phyloP scores from a whole-genome alignment of 2,888 invertebrate species.

The Pilophorus perplexus region DNA sequence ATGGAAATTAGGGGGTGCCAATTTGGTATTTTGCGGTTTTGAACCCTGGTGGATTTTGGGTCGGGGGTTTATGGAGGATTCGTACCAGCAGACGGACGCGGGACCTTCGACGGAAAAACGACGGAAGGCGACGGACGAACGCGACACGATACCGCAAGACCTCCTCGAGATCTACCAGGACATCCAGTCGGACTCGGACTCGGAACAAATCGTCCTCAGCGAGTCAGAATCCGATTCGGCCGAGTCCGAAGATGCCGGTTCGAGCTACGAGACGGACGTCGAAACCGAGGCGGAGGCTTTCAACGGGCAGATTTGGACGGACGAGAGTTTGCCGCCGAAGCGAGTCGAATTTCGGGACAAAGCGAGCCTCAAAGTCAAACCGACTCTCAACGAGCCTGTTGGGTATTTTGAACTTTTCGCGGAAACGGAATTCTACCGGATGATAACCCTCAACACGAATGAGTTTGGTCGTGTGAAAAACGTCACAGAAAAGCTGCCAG shows the following conservation, averaged over 20 bases:
- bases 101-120: conserved; percentile 27
- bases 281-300: conserved; percentile 5
- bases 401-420: conserved; percentile 37
- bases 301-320: conserved; percentile 23
- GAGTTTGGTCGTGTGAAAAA: conserved; percentile 2
- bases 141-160: conserved; percentile 36
- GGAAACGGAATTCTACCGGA: conserved; percentile 23
- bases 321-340: conserved; percentile 25
- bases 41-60: too few relatives aligned
- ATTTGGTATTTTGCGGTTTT: too few relatives aligned
- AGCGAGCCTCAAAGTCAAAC: conserved; percentile 9
- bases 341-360: conserved; percentile 11
- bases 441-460: conserved; percentile 33
- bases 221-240: conserved; percentile 28
- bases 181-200: conserved; percentile 37
- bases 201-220: conserved; percentile 37
- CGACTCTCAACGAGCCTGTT: conserved; percentile 16
- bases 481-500: conserved; percentile 11
- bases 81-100: background rate
- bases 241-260: conserved; percentile 37
- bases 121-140: conserved; percentile 13
- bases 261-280: conserved; percentile 34
- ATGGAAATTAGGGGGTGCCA: too few relatives aligned
- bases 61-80: conserved; percentile 22
- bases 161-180: conserved; percentile 38